These are phyloP conservation scores for Irena cyanogastra DNA, from an alignment of 2,113 vertebrate genomes.

Conservation along the genomic window DNA sequence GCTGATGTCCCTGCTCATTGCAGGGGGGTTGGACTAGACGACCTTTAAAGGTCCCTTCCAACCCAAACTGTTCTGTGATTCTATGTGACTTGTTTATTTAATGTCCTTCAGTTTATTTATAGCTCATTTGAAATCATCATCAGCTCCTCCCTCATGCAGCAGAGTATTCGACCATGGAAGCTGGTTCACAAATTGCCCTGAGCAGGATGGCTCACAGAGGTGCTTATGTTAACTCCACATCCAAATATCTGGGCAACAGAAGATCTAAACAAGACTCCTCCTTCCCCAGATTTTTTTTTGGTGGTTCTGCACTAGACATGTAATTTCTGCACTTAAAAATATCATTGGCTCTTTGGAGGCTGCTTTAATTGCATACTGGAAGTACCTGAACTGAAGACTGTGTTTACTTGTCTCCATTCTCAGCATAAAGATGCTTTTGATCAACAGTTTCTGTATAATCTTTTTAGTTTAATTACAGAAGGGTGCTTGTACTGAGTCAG, in stretches of 20 bases:
- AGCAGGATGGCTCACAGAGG: not conserved
- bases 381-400: not conserved
- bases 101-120: slow-evolving; percentile 43
- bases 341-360: not conserved
- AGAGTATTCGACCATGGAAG: slow-evolving; percentile 10
- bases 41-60: not conserved
- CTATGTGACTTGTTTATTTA: slow-evolving; percentile 25
- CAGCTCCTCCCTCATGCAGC: slow-evolving; percentile 7
- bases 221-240: not conserved
- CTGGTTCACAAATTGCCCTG: slow-evolving; percentile 1
- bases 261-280: not conserved
- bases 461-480: not conserved
- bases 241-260: not conserved
- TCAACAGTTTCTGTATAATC: not conserved
- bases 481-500: not conserved
- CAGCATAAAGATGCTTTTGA: not conserved
- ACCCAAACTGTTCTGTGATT: not conserved
- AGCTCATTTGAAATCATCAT: slow-evolving; percentile 33
- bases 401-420: not conserved
- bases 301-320: not conserved
- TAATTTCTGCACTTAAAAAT: not conserved
- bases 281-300: not conserved
- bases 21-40: not conserved
- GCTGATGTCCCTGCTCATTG: not conserved
- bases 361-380: not conserved